Evolutionary conservation across 2,113 vertebrate genomes (phyloP).

Genomic region (Amphiprion percula): DNA sequence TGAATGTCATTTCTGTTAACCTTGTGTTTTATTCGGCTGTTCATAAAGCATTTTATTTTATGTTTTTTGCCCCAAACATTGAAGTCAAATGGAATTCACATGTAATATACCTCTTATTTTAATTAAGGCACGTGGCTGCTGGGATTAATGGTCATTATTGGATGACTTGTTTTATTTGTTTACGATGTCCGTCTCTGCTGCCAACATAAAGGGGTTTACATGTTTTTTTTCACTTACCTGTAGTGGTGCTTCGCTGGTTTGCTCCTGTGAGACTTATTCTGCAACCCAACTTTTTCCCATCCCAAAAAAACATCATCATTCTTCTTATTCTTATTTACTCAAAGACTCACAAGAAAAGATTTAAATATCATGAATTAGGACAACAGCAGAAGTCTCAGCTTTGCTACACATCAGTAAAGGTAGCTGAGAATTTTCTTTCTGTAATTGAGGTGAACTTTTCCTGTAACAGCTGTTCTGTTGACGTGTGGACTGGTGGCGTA

Average conservation of each 20-base stretch:
- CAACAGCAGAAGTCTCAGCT: neutral
- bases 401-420: too few relatives aligned
- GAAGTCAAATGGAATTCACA: neutral
- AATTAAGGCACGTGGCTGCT: neutral
- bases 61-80: neutral
- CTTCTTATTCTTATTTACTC: neutral
- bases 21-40: neutral
- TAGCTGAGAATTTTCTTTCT: neutral
- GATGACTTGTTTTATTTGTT: slow-evolving; percentile 7
- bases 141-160: neutral
- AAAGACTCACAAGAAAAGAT: neutral
- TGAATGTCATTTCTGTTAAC: slow-evolving; percentile 6
- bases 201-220: neutral
- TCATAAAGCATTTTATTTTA: neutral
- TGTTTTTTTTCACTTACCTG: neutral
- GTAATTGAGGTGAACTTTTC: neutral
- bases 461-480: neutral
- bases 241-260: neutral
- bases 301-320: neutral
- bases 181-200: neutral
- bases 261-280: neutral
- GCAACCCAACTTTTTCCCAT: neutral
- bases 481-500: neutral
- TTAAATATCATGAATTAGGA: neutral
- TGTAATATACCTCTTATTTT: neutral